Evolutionary conservation across 2,797 vertebrate species (phyloP).

Genomic region (Dicrostonyx torquatus): DNA sequence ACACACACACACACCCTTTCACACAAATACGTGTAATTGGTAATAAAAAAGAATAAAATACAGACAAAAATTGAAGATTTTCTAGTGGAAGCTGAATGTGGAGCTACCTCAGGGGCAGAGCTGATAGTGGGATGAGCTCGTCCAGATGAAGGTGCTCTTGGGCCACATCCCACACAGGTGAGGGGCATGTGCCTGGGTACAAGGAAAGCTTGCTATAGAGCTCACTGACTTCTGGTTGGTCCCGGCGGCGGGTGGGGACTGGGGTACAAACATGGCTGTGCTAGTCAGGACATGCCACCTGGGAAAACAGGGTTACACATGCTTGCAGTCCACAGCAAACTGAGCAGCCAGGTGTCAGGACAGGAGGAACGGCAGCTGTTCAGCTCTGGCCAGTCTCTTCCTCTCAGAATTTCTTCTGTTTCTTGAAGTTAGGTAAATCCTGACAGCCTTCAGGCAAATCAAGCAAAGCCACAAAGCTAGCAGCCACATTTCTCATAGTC

Average conservation of each 20-base stretch:
- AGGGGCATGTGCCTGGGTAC: not conserved
- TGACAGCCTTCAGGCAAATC: slow-evolving; percentile 17
- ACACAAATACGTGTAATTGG: not conserved
- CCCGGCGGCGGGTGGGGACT: not conserved
- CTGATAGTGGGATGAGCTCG: not conserved
- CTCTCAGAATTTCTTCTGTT: not conserved
- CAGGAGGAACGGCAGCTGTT: accelerated
- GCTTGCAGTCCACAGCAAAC: not conserved
- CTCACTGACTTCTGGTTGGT: not conserved
- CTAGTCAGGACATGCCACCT: not conserved
- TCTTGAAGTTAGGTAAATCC: not conserved
- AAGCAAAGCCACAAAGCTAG: not conserved
- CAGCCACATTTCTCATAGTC: not conserved
- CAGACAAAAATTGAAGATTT: slow-evolving; percentile 14
- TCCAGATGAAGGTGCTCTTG: not conserved
- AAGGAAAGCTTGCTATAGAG: not conserved
- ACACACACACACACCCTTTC: not conserved
- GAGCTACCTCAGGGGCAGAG: not conserved
- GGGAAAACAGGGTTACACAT: not conserved
- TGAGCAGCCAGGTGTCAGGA: not conserved
- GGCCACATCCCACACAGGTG: not conserved
- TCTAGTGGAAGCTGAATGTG: not conserved
- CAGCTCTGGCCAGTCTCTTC: not conserved
- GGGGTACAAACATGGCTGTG: not conserved
- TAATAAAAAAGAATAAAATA: not conserved